Conservation (phyloP, 1,140 invertebrate genomes). For the Eueides isabella region DNA sequence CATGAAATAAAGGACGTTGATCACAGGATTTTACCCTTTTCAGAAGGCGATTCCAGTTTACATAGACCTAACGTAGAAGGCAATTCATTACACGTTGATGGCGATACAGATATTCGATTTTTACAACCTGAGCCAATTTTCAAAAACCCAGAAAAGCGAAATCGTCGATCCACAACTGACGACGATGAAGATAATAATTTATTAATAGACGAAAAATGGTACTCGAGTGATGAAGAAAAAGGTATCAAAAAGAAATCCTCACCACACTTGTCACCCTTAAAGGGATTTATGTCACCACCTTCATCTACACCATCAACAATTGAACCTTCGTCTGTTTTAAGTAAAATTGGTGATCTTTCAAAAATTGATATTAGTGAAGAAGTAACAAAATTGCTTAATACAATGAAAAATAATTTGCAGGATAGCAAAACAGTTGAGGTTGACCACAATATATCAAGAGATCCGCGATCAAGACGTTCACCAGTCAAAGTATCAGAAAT, state of each 20-base stretch:
- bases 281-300: slow-evolving; percentile 58
- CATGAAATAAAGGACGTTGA: slow-evolving; percentile 81
- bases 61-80: slow-evolving; percentile 54
- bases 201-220: slow-evolving; percentile 88
- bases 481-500: slow-evolving; percentile 59
- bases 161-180: slow-evolving; percentile 79
- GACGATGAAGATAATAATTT: slow-evolving; percentile 82
- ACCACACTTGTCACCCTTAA: slow-evolving; percentile 59
- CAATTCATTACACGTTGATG: slow-evolving; percentile 68
- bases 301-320: slow-evolving; percentile 67
- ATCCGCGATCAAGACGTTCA: slow-evolving; percentile 66
- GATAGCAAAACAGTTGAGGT: slow-evolving; percentile 57
- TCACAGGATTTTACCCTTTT: slow-evolving; percentile 77
- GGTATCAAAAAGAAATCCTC: slow-evolving; percentile 71
- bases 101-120: slow-evolving; percentile 80
- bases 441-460: slow-evolving; percentile 55
- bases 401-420: slow-evolving; percentile 83
- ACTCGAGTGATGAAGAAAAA: slow-evolving; percentile 88
- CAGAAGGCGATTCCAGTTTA: slow-evolving; percentile 62
- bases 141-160: slow-evolving; percentile 76
- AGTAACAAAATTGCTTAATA: slow-evolving; percentile 86
- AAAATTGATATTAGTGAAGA: slow-evolving; percentile 89
- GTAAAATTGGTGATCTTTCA: slow-evolving; percentile 86
- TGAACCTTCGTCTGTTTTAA: slow-evolving; percentile 83
- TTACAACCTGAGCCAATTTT: slow-evolving; percentile 68